Evolutionary conservation across 2,113 vertebrate genomes (phyloP).

Genomic region (Scortum barcoo): DNA sequence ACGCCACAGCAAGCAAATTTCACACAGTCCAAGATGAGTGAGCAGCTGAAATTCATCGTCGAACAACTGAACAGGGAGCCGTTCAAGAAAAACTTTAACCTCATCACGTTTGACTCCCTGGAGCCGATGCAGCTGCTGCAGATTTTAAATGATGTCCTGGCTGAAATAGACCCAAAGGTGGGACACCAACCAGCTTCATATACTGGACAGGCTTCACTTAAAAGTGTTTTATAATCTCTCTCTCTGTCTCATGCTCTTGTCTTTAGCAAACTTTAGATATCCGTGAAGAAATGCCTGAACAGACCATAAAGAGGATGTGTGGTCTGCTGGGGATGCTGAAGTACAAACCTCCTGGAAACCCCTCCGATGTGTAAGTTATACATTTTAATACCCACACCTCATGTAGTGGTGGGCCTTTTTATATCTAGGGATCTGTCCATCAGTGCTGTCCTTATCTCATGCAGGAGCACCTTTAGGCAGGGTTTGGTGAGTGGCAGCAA

Average conservation of each 20-base stretch:
- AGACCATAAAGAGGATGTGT: constrained; percentile 94
- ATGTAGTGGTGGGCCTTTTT: not conserved
- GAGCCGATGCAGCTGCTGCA: constrained; percentile 94
- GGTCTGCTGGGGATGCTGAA: constrained; percentile 93
- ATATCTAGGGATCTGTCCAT: not conserved
- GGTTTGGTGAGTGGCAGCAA: constrained; percentile 95
- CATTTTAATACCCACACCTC: not conserved
- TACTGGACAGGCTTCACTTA: not conserved
- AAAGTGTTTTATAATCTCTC: not conserved
- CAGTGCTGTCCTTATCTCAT: not conserved
- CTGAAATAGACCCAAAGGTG: constrained; percentile 98
- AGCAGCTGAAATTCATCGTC: constrained; percentile 95
- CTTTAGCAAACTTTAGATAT: constrained; percentile 94
- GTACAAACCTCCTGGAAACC: constrained; percentile 91
- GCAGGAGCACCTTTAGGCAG: constrained; percentile 93
- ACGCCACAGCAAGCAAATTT: not conserved
- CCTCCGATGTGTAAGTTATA: constrained; percentile 88
- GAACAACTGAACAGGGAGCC: constrained; percentile 96
- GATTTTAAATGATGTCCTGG: constrained; percentile 93
- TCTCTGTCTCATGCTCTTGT: constrained; percentile 1
- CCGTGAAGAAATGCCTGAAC: constrained; percentile 95
- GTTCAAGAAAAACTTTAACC: constrained; percentile 94
- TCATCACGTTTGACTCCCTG: constrained; percentile 96
- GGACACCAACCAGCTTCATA: constrained; percentile 23
- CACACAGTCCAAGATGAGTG: constrained; percentile 87